Evolutionary conservation across 1,140 invertebrate species (phyloP).

Genomic region (Tetramorium alpestre): DNA sequence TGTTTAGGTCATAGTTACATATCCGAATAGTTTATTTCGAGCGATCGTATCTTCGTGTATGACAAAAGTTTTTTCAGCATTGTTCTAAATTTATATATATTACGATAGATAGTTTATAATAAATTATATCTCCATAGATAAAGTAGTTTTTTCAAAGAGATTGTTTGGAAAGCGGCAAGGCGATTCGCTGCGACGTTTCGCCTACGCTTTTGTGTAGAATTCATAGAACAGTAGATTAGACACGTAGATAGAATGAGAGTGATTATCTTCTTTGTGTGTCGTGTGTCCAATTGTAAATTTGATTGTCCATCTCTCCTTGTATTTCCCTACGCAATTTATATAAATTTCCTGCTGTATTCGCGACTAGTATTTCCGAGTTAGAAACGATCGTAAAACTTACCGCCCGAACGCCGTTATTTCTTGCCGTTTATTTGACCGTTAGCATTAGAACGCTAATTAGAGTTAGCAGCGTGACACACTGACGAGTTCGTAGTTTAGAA

Average conservation of each 20-base stretch:
- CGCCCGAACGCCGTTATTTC: conserved; percentile 62
- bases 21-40: conserved; percentile 65
- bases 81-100: conserved; percentile 58
- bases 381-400: conserved; percentile 51
- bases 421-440: conserved; percentile 66
- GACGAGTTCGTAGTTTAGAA: conserved; percentile 70
- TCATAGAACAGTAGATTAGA: conserved; percentile 80
- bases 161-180: background rate
- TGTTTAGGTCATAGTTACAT: conserved; percentile 76
- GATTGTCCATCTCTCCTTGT: conserved; percentile 58
- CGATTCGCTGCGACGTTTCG: conserved; percentile 13
- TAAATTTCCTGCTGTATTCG: conserved; percentile 56
- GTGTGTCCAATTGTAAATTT: conserved; percentile 76
- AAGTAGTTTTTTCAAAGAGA: conserved; percentile 29
- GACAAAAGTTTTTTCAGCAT: conserved; percentile 62
- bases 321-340: conserved; percentile 59
- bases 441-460: conserved; percentile 73
- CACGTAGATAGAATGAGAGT: conserved; percentile 82
- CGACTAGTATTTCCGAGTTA: conserved; percentile 65
- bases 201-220: conserved; percentile 70
- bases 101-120: conserved; percentile 6
- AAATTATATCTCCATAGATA: conserved; percentile 68
- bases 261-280: conserved; percentile 78
- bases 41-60: conserved; percentile 66
- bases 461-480: conserved; percentile 68